Evolutionary conservation across 2,113 vertebrate genomes (phyloP), one percentile per base, ranked within the genome.

Genomic region (Cyanoliseus patagonus): DNA sequence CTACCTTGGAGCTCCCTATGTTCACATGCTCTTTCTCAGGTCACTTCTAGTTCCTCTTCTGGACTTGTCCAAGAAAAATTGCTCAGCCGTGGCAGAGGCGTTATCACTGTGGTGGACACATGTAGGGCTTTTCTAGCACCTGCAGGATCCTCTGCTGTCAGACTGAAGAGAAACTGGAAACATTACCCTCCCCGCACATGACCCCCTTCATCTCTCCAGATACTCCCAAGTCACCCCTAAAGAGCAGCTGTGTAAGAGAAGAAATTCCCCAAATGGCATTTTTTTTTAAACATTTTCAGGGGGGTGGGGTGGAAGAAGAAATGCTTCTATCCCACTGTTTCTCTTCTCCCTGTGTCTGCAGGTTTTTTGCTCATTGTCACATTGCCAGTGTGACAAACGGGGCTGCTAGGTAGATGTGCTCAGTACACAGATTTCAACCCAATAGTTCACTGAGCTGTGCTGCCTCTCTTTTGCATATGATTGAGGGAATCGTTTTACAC

Each of bases 171-270:
- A 55, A 62, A 22, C 14, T 83, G 57, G 47, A 84, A 72, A 52
- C 10, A 10, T 20, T 74, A 64, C 13, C 4, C 7, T 18, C 33
- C 10, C 1, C 9, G 4, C 22, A n/a, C 4, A 4, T 59, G 57
- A 35, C 22, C 22, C 13, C 33, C 22, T 35, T 35, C 33, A 7
- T 39, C 31, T 77, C 30, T 64, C 24, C 28, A n/a, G 25, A 19
- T 44, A 41, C 17, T 67, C 42, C 27, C 33, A 53, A 51, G 33
- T 59, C 39, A 42, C n/a, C 92, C 42, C 63, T 78, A 51, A 74
- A 78, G n/a, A 94, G 24, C 49, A 86, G 10, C n/a, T 82, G 14
- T 72, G 23, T 84, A 86, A 86, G 28, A 55, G 28, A 77, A 76
- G 47, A 68, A 62, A 51, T 41, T 94, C 25, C 37, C 35, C 6